Conservation (phyloP, 2,888 invertebrate genomes). For the Eumerus sabulonum region DNA sequence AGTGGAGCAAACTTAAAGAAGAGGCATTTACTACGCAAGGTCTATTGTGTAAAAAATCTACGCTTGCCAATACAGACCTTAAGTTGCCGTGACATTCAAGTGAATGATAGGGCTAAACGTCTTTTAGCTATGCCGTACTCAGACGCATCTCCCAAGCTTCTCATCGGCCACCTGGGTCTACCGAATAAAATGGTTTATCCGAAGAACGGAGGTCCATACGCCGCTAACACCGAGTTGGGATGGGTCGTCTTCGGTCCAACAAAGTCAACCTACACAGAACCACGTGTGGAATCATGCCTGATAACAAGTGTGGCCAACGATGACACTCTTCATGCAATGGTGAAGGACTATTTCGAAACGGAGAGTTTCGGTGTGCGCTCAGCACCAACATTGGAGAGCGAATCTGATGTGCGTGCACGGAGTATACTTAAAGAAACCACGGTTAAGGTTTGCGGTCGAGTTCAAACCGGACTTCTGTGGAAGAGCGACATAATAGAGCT, state of each 20-base stretch:
- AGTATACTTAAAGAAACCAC: too few relatives aligned
- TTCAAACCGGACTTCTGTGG: too few relatives aligned
- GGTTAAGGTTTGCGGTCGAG: too few relatives aligned
- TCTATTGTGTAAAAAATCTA: conserved; percentile 34
- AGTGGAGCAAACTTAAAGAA: conserved; percentile 35
- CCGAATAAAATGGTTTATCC: conserved; percentile 5
- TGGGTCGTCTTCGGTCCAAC: conserved; percentile 24
- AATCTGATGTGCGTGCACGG: too few relatives aligned
- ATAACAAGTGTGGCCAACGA: too few relatives aligned
- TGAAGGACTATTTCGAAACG: too few relatives aligned
- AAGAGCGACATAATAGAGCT: conserved; percentile 38
- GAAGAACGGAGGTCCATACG: conserved; percentile 13
- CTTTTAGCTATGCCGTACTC: conserved; percentile 19
- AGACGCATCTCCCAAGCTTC: conserved; percentile 18
- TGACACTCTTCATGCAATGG: too few relatives aligned
- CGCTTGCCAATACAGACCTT: conserved; percentile 23
- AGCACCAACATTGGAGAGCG: not conserved
- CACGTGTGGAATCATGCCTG: too few relatives aligned
- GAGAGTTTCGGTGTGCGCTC: conserved; percentile 12
- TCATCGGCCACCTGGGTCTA: conserved; percentile 42
- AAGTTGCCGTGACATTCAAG: not conserved
- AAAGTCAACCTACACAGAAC: too few relatives aligned
- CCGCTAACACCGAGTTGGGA: conserved; percentile 33
- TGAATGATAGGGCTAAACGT: not conserved
- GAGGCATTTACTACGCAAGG: conserved; percentile 13